Evolutionary conservation across 1,140 invertebrate species (phyloP), one percentile per base, ranked within the genome.

Genomic region (Nasonia giraulti): DNA sequence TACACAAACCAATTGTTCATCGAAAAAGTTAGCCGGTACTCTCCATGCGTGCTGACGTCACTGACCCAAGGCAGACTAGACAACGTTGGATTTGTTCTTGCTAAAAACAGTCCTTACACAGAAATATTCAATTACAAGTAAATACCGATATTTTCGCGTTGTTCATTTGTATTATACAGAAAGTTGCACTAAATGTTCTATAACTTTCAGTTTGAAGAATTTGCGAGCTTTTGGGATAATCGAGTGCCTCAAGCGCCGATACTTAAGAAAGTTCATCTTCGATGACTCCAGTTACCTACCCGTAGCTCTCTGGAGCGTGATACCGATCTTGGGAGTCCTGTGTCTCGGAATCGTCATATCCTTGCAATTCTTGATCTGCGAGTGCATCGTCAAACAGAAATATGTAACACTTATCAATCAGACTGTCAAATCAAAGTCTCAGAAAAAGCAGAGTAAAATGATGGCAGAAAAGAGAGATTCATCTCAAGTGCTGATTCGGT

Each of bases 11-110:
- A 82, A 75, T 7, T 83, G 31, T 80, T 85, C 0, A 82, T 83
- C 23, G 76, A 82, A 40, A 80, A 73, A 40, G 68, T 75, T 0
- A 85, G 55, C 27, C 69, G 27, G 2, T 37, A 76, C 47, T 33
- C 85, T 12, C 86, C 87, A 3, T 89, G 88, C 44, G 85, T 86
- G 62, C 55, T 88, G 23, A 82, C 74, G 37, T 68, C 71, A 14
- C 84, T 89, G 12, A 84, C 84, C 14, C 78, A 55, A 20, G 82
- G 81, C 10, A 74, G 27, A 83, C 37, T 80, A 66, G 75, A 80
- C 2, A 79, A 79, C 27, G 27, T 87, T 12, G 85, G 66, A 2
- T n/a, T 87, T 6, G 71, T 74, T 37, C 31, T 86, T 50, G 1
- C 78, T 8, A 87, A 87, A 74, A 71, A 73, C 14, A 87, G 68